phyloP scores from a whole-genome alignment of 2,797 vertebrate species.

The Macropus fuliginosus region DNA sequence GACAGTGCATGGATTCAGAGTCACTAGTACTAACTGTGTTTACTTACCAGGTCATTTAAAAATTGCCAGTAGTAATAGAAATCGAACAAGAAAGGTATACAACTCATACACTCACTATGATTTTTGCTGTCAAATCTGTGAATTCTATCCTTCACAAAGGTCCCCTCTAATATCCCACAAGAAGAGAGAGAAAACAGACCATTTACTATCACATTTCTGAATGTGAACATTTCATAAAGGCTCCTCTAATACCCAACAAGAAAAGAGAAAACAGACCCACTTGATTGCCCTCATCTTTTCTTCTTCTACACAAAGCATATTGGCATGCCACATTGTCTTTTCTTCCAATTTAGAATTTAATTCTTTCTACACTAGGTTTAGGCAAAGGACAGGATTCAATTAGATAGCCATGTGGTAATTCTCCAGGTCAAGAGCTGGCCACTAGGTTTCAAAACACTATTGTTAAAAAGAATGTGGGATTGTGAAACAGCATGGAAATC shows the following conservation, averaged over 20 bases:
- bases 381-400: slow-evolving; percentile 49
- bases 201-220: not conserved
- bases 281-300: slow-evolving; percentile 7
- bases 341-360: slow-evolving; percentile 12
- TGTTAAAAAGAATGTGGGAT: slow-evolving; percentile 67
- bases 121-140: not conserved
- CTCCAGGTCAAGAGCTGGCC: slow-evolving; percentile 11
- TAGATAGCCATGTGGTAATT: slow-evolving; percentile 34
- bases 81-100: not conserved
- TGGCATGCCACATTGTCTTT: not conserved
- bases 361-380: slow-evolving; percentile 51
- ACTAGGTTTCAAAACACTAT: slow-evolving; percentile 66
- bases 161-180: not conserved
- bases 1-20: not conserved
- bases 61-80: not conserved
- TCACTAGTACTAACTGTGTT: not conserved
- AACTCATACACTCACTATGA: not conserved
- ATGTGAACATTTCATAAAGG: not conserved
- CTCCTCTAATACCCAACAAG: not conserved
- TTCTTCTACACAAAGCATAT: not conserved
- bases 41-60: slow-evolving; percentile 54
- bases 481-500: slow-evolving; percentile 58
- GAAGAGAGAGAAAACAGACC: slow-evolving; percentile 52
- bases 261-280: slow-evolving; percentile 46
- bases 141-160: not conserved